These are phyloP conservation scores for Ascaphus truei DNA, from an alignment of 2,113 vertebrate species.

Conservation along the genomic window DNA sequence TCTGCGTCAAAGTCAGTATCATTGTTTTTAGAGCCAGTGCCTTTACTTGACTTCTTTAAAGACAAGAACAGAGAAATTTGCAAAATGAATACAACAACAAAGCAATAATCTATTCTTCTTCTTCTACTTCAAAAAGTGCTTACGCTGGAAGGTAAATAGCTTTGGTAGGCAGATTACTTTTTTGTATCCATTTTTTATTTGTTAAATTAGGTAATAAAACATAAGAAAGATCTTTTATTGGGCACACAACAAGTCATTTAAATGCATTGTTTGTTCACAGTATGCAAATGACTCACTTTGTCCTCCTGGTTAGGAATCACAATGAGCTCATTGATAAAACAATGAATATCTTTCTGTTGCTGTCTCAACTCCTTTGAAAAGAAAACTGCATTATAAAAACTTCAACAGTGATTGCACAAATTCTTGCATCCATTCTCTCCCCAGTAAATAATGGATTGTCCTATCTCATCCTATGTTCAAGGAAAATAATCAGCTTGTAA, in stretches of 20 bases:
- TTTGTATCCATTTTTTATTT: constrained; percentile 5
- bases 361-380: background rate
- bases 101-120: too few relatives aligned
- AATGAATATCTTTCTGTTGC: background rate
- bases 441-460: too few relatives aligned
- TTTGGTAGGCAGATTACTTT: too few relatives aligned
- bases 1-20: too few relatives aligned
- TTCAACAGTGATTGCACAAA: background rate
- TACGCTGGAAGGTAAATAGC: too few relatives aligned
- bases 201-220: background rate
- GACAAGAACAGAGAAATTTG: too few relatives aligned
- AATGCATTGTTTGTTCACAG: background rate
- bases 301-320: background rate
- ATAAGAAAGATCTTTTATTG: constrained; percentile 1
- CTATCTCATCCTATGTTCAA: too few relatives aligned
- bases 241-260: background rate
- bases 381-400: too few relatives aligned
- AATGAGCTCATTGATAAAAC: background rate
- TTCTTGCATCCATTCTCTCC: background rate
- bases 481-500: background rate
- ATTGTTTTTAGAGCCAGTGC: too few relatives aligned
- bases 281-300: background rate
- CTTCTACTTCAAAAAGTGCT: too few relatives aligned
- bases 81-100: too few relatives aligned
- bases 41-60: too few relatives aligned